A percentile compares a stretch with the other conserved stretches of the same genome.
These are phyloP conservation scores for Argyra leucocephala DNA, from an alignment of 2,888 invertebrate genomes.

Conservation along the genomic window DNA sequence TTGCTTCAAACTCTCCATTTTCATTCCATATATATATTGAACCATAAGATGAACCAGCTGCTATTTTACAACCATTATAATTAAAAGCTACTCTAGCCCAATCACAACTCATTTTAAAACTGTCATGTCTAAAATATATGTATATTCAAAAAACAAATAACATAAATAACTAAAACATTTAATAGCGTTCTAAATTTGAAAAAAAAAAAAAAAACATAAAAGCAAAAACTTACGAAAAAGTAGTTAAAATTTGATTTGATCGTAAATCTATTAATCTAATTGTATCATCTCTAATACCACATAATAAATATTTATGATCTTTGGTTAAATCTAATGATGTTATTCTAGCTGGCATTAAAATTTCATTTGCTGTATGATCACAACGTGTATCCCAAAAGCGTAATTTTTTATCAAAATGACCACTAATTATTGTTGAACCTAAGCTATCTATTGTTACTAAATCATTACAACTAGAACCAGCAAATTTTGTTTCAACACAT, in stretches of 20 bases:
- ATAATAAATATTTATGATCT: constrained; percentile 83
- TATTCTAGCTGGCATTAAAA: constrained; percentile 82
- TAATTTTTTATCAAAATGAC: constrained; percentile 95
- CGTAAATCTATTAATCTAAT: constrained; percentile 88
- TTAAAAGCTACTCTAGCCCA: constrained; percentile 89
- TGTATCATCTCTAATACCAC: constrained; percentile 91
- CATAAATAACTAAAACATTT: neutral
- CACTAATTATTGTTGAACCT: constrained; percentile 86
- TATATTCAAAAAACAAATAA: constrained; percentile 20
- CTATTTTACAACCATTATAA: constrained; percentile 77
- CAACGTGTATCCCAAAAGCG: constrained; percentile 94
- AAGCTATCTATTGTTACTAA: constrained; percentile 77
- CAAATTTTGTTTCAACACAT: constrained; percentile 89
- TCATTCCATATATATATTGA: constrained; percentile 84
- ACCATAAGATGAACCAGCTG: constrained; percentile 89
- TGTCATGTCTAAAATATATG: constrained; percentile 66
- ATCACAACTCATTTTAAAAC: constrained; percentile 91
- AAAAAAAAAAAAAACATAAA: neutral
- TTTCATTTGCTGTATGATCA: constrained; percentile 76
- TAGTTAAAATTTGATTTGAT: constrained; percentile 82
- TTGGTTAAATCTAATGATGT: constrained; percentile 86
- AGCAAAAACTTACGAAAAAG: constrained; percentile 67
- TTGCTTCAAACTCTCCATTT: constrained; percentile 63
- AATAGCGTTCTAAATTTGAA: too few relatives aligned
- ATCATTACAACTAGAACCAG: constrained; percentile 95